A percentile compares a stretch with the other conserved stretches of the same genome.
Conservation (phyloP, 2,888 invertebrate species). For the Erebia aethiops region DNA sequence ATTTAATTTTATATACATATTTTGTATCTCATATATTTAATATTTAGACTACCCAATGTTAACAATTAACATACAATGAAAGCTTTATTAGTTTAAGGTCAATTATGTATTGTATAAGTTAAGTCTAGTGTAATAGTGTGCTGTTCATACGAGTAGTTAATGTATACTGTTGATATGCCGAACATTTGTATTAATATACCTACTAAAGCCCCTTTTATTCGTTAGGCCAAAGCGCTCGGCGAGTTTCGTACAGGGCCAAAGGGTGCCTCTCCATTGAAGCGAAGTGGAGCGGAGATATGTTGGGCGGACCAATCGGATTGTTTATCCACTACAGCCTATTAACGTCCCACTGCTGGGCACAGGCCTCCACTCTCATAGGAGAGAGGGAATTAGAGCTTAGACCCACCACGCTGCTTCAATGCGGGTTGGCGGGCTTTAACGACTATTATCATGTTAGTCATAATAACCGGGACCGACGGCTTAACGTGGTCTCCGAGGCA, state of each 20-base stretch:
- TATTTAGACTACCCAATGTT: slow-evolving; percentile 49
- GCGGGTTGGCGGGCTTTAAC: too few species aligned
- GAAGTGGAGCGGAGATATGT: too few species aligned
- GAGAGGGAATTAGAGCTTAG: too few species aligned
- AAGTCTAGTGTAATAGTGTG: slow-evolving; percentile 26
- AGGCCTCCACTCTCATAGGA: too few species aligned
- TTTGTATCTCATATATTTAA: slow-evolving; percentile 54
- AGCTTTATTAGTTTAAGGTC: slow-evolving; percentile 76
- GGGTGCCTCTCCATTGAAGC: neutral
- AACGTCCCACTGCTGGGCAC: too few species aligned
- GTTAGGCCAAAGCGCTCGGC: neutral
- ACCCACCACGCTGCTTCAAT: too few species aligned
- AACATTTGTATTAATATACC: neutral
- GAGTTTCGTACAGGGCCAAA: neutral
- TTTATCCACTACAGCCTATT: too few species aligned
- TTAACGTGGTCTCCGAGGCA: too few species aligned
- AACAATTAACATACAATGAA: slow-evolving; percentile 58
- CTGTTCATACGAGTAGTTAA: neutral
- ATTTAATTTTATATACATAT: slow-evolving; percentile 36
- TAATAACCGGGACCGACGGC: too few species aligned
- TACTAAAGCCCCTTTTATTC: neutral
- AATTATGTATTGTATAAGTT: slow-evolving; percentile 32
- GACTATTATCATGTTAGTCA: too few species aligned
- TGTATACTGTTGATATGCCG: neutral
- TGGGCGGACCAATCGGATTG: too few species aligned